Percentiles rank a stretch among this genome's conserved stretches.
phyloP scores from a whole-genome alignment of 1,140 invertebrate species.

The Cecropterus lyciades region DNA sequence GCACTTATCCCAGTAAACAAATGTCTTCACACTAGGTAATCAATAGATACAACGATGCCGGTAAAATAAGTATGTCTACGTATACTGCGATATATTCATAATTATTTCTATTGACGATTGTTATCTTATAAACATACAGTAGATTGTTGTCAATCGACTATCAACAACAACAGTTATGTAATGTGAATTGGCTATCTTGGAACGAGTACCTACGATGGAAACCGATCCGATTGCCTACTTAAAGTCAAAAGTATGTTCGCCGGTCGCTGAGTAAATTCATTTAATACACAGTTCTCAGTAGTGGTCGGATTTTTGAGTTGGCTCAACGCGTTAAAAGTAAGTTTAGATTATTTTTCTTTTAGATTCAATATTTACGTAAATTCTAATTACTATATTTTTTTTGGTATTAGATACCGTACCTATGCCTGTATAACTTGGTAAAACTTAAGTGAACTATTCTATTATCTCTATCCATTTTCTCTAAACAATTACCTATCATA shows the following conservation, averaged over 20 bases:
- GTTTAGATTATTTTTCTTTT: background rate
- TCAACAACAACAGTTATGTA: background rate
- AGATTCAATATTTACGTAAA: too few relatives aligned
- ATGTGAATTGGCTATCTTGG: background rate
- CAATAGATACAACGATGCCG: background rate
- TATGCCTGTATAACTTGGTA: too few relatives aligned
- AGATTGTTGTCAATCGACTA: background rate
- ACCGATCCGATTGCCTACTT: too few relatives aligned
- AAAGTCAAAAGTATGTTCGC: too few relatives aligned
- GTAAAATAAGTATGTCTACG: background rate
- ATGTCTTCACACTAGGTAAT: background rate
- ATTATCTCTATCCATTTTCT: too few relatives aligned
- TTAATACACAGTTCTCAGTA: background rate
- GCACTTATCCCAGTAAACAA: too few relatives aligned
- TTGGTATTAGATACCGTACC: too few relatives aligned
- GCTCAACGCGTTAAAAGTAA: background rate
- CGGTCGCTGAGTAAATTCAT: too few relatives aligned
- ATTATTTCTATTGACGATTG: background rate
- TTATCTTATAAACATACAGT: background rate
- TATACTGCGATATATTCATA: background rate
- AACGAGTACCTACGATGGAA: too few relatives aligned
- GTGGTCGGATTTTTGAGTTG: background rate
- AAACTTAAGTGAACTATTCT: too few relatives aligned
- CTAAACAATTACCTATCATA: too few relatives aligned
- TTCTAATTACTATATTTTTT: too few relatives aligned